Evolutionary conservation across 1,140 invertebrate species (phyloP).

Genomic region (Bombus huntii): DNA sequence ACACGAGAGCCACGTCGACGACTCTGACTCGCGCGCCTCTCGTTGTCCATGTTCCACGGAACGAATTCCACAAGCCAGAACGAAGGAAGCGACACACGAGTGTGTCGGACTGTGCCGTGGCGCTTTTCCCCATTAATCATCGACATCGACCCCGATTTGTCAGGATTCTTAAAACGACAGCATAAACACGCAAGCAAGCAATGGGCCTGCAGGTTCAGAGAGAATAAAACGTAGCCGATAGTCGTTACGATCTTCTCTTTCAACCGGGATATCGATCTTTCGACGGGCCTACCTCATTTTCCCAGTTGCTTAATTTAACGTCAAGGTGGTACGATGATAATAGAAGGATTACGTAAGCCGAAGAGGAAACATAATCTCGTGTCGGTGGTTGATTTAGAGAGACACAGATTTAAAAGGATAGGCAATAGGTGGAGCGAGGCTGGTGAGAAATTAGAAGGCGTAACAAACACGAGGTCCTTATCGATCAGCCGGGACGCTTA

Average conservation of each 20-base stretch:
- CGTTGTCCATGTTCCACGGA: conserved; percentile 4
- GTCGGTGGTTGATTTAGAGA: background rate
- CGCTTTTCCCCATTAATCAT: conserved; percentile 40
- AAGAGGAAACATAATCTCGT: no score
- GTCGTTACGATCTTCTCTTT: background rate
- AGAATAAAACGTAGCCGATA: background rate
- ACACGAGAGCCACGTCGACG: background rate
- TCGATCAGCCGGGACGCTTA: conserved; percentile 25
- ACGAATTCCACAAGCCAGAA: conserved; percentile 24
- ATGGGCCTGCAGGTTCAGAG: background rate
- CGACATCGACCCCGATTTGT: conserved; percentile 53
- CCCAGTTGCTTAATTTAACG: background rate
- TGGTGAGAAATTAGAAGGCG: conserved; percentile 17
- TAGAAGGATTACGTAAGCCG: background rate
- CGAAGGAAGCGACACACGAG: conserved; percentile 13
- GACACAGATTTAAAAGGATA: background rate
- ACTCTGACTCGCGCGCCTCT: background rate
- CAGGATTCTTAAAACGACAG: conserved; percentile 17
- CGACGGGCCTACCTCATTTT: background rate
- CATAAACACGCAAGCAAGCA: conserved; percentile 1
- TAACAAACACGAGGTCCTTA: conserved; percentile 22
- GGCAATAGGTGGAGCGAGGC: no score
- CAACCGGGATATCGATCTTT: background rate
- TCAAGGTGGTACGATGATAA: no score
- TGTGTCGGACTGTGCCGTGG: background rate